A percentile compares a stretch with the other conserved stretches of the same genome.
Evolutionary conservation across 2,113 vertebrate species (phyloP).

Genomic region (Rhegmatorhina hoffmannsi): DNA sequence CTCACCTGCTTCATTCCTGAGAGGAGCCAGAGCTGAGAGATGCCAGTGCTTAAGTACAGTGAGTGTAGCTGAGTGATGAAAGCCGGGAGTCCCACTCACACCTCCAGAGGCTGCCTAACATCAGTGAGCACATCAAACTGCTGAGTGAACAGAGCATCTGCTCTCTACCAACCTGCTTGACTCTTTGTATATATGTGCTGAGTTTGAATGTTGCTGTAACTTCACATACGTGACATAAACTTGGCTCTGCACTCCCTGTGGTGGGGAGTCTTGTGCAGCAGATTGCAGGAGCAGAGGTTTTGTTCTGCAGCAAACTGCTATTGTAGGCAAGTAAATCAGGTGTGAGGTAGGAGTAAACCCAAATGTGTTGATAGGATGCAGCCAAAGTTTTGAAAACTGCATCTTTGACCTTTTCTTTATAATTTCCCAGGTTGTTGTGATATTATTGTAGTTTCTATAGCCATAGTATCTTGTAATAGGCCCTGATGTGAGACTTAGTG

Average conservation of each 20-base stretch:
- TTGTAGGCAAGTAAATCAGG: background rate
- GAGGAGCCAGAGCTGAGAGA: background rate
- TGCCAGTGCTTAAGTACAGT: accelerated
- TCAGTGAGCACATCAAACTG: background rate
- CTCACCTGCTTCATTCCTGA: background rate
- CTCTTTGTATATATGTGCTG: background rate
- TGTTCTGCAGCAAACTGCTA: background rate
- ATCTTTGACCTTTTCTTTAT: background rate
- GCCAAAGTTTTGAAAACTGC: background rate
- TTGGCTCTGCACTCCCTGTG: background rate
- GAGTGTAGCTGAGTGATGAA: background rate
- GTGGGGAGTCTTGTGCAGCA: background rate
- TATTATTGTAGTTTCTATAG: background rate
- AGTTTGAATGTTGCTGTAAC: background rate
- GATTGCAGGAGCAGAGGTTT: background rate
- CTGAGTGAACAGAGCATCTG: background rate
- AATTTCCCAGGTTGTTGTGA: background rate
- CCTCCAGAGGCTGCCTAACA: background rate
- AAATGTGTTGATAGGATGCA: background rate
- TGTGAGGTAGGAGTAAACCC: background rate
- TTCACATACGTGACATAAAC: background rate
- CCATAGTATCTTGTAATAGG: background rate
- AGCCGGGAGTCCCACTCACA: background rate
- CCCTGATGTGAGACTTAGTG: background rate
- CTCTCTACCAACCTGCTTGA: background rate